Evolutionary conservation across 2,888 invertebrate genomes (phyloP), one percentile per base, ranked within the genome.

Genomic region (Cacoxenus indagator): DNA sequence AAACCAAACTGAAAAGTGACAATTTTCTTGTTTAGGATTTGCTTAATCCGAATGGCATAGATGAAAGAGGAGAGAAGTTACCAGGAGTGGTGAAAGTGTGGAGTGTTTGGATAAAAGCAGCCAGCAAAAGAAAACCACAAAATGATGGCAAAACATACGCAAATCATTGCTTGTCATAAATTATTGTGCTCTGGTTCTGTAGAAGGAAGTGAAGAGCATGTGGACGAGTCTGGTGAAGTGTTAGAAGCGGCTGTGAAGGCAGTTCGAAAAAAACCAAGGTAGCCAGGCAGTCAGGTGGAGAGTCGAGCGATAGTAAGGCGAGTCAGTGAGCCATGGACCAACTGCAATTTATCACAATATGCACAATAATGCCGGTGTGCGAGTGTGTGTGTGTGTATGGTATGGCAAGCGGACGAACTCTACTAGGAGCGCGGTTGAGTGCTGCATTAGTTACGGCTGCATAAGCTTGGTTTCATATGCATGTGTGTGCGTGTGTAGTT

Each of bases 131-230:
- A 19, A 65, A 46, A 26, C 22, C 65, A 17, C 26, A 66, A 66
- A 19, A 45, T 54, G 43, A 24, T 55, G 43, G 11, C 43, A 55
- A 79, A 77, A 72, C 57, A 73, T 77, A 79, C 77, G 83, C 81
- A 82, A 82, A 82, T 78, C 72, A 78, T 78, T 75, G 79, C 62
- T 75, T 65, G 79, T 74, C 75, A 81, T 81, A 80, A 80, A 81
- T 81, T 78, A 81, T 79, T 76, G 43, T 78, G n/a, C n/a, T n/a
- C n/a, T n/a, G n/a, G n/a, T n/a, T n/a, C n/a, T n/a, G 74, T 74
- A 70, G 69, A 75, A 64, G 64, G 54, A 64, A 71, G 48, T 46
- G 61, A 22, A 22, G 14, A 55, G 55, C 14, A 55, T 14, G 59
- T 27, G n/a, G 27, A 26, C 11, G 31, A n/a, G 19, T 9, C 9